Conservation (phyloP, 2,888 invertebrate genomes). For the Limnephilus lunatus region DNA sequence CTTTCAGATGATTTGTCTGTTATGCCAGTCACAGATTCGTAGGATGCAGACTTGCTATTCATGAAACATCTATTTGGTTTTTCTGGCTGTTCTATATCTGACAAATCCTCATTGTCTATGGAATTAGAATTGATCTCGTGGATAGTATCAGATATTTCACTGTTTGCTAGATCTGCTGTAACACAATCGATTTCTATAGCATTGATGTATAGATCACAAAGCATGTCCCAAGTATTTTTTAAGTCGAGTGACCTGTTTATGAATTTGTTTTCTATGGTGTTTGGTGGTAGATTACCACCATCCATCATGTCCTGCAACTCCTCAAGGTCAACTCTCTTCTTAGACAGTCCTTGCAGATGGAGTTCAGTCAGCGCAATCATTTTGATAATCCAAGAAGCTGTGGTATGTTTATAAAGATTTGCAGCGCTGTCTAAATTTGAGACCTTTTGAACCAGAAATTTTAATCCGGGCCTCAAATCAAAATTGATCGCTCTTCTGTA, state of each 20-base stretch:
- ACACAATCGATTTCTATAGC: constrained; percentile 63
- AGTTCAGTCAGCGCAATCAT: constrained; percentile 91
- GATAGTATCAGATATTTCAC: constrained; percentile 69
- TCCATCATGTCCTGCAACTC: constrained; percentile 51
- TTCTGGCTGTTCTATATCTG: constrained; percentile 70
- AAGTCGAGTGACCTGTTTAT: constrained; percentile 79
- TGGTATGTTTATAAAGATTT: constrained; percentile 94
- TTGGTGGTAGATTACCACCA: constrained; percentile 29
- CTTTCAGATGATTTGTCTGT: constrained; percentile 72
- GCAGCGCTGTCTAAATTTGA: constrained; percentile 91
- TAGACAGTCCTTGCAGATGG: constrained; percentile 59
- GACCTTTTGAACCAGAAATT: constrained; percentile 95
- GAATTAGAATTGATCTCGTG: constrained; percentile 74
- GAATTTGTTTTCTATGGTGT: constrained; percentile 34
- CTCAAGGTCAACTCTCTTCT: constrained; percentile 52
- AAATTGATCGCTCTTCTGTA: constrained; percentile 90
- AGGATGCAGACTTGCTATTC: constrained; percentile 44
- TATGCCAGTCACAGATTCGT: constrained; percentile 68
- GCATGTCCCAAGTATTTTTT: constrained; percentile 80
- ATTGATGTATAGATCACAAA: constrained; percentile 78
- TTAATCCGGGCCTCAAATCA: constrained; percentile 93
- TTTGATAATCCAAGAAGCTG: constrained; percentile 93
- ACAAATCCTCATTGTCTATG: constrained; percentile 70
- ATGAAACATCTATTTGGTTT: constrained; percentile 67
- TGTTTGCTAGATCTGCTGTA: constrained; percentile 62